These are phyloP conservation scores for Etheostoma cragini DNA, from an alignment of 2,113 vertebrate species.

Conservation along the genomic window DNA sequence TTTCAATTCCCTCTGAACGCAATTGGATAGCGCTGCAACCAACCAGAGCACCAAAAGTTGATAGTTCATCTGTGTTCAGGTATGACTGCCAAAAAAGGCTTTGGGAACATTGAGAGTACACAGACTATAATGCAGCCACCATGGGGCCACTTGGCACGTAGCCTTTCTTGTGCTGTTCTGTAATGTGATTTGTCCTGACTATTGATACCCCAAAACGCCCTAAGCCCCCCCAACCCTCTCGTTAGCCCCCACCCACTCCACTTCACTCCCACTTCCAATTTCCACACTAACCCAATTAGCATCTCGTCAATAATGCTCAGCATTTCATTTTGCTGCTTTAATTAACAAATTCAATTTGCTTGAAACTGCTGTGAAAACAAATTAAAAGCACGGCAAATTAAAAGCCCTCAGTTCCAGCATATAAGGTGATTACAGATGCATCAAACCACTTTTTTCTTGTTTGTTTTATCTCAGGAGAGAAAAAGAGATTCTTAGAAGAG, in stretches of 20 bases:
- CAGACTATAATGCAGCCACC: constrained; percentile 67
- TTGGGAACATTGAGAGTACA: constrained; percentile 59
- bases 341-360: constrained; percentile 99
- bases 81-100: constrained; percentile 43
- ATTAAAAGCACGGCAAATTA: constrained; percentile 96
- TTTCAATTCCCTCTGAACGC: too few species aligned
- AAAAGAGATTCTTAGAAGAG: constrained; percentile 54
- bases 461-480: constrained; percentile 79
- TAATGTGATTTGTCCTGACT: constrained; percentile 94
- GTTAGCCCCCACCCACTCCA: constrained; percentile 78
- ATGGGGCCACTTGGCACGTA: constrained; percentile 82
- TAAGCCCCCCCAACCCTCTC: constrained; percentile 70
- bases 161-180: constrained; percentile 83
- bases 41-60: too few species aligned
- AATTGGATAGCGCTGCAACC: too few species aligned
- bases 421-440: constrained; percentile 92
- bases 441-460: constrained; percentile 83
- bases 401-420: constrained; percentile 88
- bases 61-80: constrained; percentile 26
- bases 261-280: constrained; percentile 88
- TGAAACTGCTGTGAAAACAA: constrained; percentile 98
- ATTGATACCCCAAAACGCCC: constrained; percentile 91
- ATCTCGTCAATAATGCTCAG: constrained; percentile 99
- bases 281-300: constrained; percentile 97
- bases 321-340: constrained; percentile 99